Evolutionary conservation across 2,797 vertebrate genomes (phyloP).

Genomic region (Typhlichthys eigenmanni): DNA sequence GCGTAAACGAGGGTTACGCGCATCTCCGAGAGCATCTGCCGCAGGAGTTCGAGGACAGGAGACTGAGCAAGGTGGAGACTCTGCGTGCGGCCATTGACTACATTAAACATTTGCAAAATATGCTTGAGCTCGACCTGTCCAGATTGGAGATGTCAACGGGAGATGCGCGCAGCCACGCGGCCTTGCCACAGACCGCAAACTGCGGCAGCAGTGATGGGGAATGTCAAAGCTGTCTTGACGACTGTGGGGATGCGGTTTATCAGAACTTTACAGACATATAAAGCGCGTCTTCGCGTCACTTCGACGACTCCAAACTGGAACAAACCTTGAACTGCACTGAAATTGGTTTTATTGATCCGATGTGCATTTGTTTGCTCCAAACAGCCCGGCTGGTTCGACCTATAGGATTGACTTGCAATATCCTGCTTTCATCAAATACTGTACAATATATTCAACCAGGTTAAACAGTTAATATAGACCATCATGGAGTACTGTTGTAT

Average conservation of each 20-base stretch:
- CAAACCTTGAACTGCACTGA: too few species aligned
- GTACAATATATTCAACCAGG: too few species aligned
- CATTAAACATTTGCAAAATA: conserved; percentile 87
- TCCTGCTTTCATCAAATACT: too few species aligned
- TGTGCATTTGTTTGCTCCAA: too few species aligned
- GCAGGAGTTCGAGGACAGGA: conserved; percentile 81
- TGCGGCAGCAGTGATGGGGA: conserved; percentile 66
- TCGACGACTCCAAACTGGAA: too few species aligned
- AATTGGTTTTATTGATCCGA: too few species aligned
- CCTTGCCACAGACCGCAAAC: conserved; percentile 43
- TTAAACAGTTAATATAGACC: too few species aligned
- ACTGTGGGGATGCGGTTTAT: conserved; percentile 39
- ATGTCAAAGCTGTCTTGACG: conserved; percentile 55
- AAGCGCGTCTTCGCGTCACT: background rate
- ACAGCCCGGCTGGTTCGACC: too few species aligned
- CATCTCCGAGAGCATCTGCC: conserved; percentile 89
- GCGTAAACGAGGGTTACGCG: conserved; percentile 93
- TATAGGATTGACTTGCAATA: too few species aligned
- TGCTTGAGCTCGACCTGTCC: conserved; percentile 75
- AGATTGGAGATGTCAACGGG: conserved; percentile 17
- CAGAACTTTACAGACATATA: background rate
- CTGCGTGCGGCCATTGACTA: conserved; percentile 90
- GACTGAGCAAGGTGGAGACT: conserved; percentile 94
- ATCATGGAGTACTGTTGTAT: too few species aligned
- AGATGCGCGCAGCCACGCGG: conserved; percentile 28